Percentiles rank a stretch among this genome's conserved stretches.
Evolutionary conservation across 2,888 invertebrate species (phyloP).

Genomic region (Himalopsyche kuldschensis): DNA sequence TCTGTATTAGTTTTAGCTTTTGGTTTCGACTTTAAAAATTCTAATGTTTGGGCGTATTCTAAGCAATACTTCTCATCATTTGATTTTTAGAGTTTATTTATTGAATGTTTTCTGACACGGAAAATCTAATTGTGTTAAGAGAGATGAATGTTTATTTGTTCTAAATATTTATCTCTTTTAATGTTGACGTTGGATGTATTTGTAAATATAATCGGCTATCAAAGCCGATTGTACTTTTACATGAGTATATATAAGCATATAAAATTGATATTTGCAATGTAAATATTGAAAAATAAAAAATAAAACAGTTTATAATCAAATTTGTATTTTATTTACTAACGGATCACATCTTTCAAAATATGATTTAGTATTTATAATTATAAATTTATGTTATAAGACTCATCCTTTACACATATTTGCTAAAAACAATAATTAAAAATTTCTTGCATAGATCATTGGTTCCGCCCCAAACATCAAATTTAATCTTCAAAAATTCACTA

Average conservation of each 20-base stretch:
- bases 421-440: too few species aligned
- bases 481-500: too few species aligned
- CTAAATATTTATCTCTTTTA: background rate
- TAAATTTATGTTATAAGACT: too few species aligned
- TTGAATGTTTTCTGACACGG: background rate
- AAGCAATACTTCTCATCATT: background rate
- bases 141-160: background rate
- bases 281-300: constrained; percentile 5
- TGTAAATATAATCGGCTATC: background rate
- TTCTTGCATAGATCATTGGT: too few species aligned
- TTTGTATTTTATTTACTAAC: background rate
- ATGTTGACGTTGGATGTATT: background rate
- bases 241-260: background rate
- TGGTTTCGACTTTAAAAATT: background rate
- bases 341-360: background rate
- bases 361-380: background rate
- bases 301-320: background rate
- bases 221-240: background rate
- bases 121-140: background rate
- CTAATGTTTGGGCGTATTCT: background rate
- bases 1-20: background rate
- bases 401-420: too few species aligned
- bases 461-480: too few species aligned
- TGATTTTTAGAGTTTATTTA: background rate
- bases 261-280: constrained; percentile 5